Conservation (phyloP, 1,140 invertebrate genomes). For the Penaeus indicus region DNA sequence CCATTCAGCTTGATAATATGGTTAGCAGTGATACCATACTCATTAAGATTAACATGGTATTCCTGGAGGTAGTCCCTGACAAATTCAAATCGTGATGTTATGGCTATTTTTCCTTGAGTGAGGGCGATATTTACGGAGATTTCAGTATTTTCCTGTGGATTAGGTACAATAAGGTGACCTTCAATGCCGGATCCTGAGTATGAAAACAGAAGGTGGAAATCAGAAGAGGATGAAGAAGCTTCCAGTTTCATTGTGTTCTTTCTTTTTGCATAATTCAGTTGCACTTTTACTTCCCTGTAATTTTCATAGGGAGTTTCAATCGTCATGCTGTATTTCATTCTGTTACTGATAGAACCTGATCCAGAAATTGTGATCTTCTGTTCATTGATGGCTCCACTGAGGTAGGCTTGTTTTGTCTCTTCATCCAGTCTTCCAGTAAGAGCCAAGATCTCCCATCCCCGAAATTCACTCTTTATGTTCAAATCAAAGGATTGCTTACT, state of each 20-base stretch:
- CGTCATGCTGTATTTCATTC: background rate
- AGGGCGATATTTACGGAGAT: background rate
- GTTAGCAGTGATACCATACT: background rate
- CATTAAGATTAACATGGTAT: slow-evolving; percentile 7
- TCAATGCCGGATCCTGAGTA: background rate
- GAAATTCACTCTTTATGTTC: slow-evolving; percentile 55
- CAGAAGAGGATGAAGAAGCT: slow-evolving; percentile 34
- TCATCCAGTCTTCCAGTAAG: slow-evolving; percentile 48
- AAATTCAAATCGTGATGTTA: slow-evolving; percentile 39
- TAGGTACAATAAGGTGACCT: slow-evolving; percentile 48
- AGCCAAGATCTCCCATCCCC: slow-evolving; percentile 58
- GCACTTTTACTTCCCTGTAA: slow-evolving; percentile 10
- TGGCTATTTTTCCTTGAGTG: slow-evolving; percentile 1
- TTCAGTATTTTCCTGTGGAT: slow-evolving; percentile 38
- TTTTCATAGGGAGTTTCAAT: slow-evolving; percentile 42
- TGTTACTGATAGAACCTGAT: background rate
- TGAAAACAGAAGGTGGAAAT: slow-evolving; percentile 32
- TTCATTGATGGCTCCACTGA: slow-evolving; percentile 44
- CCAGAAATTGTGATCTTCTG: slow-evolving; percentile 21
- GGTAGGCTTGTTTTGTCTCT: slow-evolving; percentile 24
- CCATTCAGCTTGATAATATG: slow-evolving; percentile 35
- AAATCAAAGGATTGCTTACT: no score
- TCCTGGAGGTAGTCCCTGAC: slow-evolving; percentile 29
- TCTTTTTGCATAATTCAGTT: slow-evolving; percentile 25
- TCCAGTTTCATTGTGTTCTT: slow-evolving; percentile 27